These are phyloP conservation scores for Agriotes lineatus DNA, from an alignment of 2,888 invertebrate genomes.

Conservation along the genomic window DNA sequence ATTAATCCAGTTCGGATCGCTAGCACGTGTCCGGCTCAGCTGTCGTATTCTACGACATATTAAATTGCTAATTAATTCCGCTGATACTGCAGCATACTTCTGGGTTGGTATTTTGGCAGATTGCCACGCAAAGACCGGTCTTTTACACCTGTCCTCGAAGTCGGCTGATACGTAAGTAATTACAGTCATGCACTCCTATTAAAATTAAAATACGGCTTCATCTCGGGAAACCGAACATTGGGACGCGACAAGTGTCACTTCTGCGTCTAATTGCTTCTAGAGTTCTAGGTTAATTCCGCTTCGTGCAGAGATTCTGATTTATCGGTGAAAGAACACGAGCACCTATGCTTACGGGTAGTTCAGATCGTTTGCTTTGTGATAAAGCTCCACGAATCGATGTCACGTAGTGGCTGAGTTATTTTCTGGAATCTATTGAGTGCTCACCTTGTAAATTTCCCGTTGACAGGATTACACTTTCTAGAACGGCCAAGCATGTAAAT, in stretches of 20 bases:
- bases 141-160: slow-evolving; percentile 51
- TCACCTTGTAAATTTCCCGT: slow-evolving; percentile 15
- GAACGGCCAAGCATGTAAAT: slow-evolving; percentile 17
- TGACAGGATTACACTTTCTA: slow-evolving; percentile 29
- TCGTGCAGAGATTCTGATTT: not conserved
- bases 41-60: slow-evolving; percentile 41
- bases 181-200: slow-evolving; percentile 35
- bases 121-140: slow-evolving; percentile 51
- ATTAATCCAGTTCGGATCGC: slow-evolving; percentile 40
- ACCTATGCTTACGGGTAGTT: not conserved
- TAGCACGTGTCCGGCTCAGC: slow-evolving; percentile 42
- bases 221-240: slow-evolving; percentile 13
- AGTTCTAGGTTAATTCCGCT: not conserved
- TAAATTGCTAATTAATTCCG: slow-evolving; percentile 46
- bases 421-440: slow-evolving; percentile 17
- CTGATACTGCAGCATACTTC: slow-evolving; percentile 43
- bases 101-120: slow-evolving; percentile 52
- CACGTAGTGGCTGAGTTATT: slow-evolving; percentile 17
- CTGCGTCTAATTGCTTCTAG: not conserved
- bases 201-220: slow-evolving; percentile 37
- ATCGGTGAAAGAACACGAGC: not conserved
- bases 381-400: slow-evolving; percentile 23
- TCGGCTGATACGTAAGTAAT: slow-evolving; percentile 42
- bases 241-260: slow-evolving; percentile 16
- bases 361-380: not conserved